Base-by-base conservation (phyloP, 2,113 vertebrate genomes). In the Eolophus roseicapilla region DNA sequence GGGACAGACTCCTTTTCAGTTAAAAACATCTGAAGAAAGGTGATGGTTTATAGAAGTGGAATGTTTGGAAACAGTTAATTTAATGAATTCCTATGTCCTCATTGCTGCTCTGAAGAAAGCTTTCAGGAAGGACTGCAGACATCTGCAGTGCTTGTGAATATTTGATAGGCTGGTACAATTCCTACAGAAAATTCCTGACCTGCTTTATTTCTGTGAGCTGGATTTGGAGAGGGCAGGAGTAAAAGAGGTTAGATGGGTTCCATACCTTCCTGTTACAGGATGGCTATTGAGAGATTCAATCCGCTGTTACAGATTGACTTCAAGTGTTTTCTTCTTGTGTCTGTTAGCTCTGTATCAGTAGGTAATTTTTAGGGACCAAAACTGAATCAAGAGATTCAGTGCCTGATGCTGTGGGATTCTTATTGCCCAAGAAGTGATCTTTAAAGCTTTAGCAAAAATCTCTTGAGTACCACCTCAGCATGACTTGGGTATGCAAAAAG, bases 81-180 rank as follows among this genome's bases (percentile, higher is more conserved):
- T 67, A 89, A 82, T 87, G 71, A 92, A 91, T 94, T 82, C 49
- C 44, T 70, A 17, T 55, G 64, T 88, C 68, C 19, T 92, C 86
- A 27, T 90, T 64, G 44, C 86, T 91, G 4, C 0, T 69, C 69
- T 91, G 81, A 63, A 76, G 64, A 77, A 91, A 62, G 93, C 95
- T 96, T 96, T 93, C 69, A 92, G 91, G 78, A 91, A 87, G 70
- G 91, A 92, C 96, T 95, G 94, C 95, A 97, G 96, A 95, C 91
- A 95, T 95, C 95, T 96, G 95, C 96, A 97, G 95, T 95, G 95
- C 94, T 91, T 89, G 85, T 97, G 89, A 97, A 96, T 97, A 97
- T 95, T 97, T 97, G 91, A 96, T 95, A 81, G 84, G 70, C 89
- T 92, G 60, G 52, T 95, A 79, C 74, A 79, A 28, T 82, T 95